These are phyloP conservation scores for Morelia viridis DNA, from an alignment of 2,797 vertebrate species.

Conservation along the genomic window DNA sequence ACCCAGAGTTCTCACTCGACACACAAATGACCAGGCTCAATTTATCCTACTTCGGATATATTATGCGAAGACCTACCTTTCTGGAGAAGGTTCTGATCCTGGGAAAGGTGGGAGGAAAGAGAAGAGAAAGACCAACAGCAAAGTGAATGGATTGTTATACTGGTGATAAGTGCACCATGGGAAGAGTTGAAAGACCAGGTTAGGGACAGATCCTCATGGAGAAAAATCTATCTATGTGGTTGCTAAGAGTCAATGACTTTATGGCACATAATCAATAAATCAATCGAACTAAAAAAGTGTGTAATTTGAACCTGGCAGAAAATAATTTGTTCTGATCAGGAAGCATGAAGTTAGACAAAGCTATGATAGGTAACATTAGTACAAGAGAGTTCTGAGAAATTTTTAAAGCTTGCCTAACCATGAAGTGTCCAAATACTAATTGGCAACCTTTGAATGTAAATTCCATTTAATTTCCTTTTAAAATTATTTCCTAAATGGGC, in stretches of 20 bases:
- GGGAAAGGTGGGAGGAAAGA: neutral
- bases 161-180: neutral
- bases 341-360: neutral
- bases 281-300: neutral
- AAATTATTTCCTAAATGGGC: neutral
- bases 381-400: neutral
- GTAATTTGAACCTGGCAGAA: neutral
- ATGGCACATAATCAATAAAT: neutral
- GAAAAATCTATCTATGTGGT: neutral
- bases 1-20: neutral
- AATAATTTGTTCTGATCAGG: conserved; percentile 7
- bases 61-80: neutral
- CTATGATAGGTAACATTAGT: neutral
- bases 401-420: neutral
- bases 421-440: neutral
- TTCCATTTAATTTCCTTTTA: conserved; percentile 1
- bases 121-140: neutral
- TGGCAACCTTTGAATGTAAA: neutral
- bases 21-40: neutral
- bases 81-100: neutral
- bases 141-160: neutral
- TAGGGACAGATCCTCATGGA: neutral
- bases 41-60: neutral
- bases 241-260: neutral
- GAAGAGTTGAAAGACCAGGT: neutral